These are phyloP conservation scores for Plutella xylostella DNA, from an alignment of 2,888 invertebrate species.

Conservation along the genomic window DNA sequence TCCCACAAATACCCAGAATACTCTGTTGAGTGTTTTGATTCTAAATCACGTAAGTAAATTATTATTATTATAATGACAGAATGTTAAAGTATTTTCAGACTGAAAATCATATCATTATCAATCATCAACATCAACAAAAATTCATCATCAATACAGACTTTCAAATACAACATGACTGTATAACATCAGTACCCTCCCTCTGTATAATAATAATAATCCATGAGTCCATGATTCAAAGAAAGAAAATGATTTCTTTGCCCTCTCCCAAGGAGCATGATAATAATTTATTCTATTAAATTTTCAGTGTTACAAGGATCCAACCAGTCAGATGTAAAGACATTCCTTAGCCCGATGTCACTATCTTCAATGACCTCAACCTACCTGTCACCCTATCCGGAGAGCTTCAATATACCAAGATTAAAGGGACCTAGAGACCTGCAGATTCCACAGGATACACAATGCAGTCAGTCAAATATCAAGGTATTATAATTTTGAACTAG, in stretches of 20 bases:
- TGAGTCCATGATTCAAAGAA: too few relatives aligned
- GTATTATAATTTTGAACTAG: too few relatives aligned
- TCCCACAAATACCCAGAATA: constrained; percentile 43
- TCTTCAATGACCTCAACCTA: constrained; percentile 41
- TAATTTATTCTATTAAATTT: constrained; percentile 12
- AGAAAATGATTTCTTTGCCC: too few relatives aligned
- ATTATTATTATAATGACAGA: not conserved
- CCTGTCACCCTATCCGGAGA: too few relatives aligned
- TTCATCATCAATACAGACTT: too few relatives aligned
- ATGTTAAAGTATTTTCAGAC: not conserved
- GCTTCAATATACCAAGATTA: constrained; percentile 45
- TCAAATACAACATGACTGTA: too few relatives aligned
- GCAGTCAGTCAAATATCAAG: constrained; percentile 27
- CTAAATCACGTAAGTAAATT: constrained; percentile 41
- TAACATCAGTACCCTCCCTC: too few relatives aligned
- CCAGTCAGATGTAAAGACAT: constrained; percentile 32
- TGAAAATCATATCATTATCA: too few relatives aligned
- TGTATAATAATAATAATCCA: too few relatives aligned
- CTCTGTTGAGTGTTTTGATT: constrained; percentile 51
- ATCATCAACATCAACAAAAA: too few relatives aligned
- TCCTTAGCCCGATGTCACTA: constrained; percentile 46
- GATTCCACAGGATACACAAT: constrained; percentile 29
- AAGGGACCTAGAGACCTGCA: constrained; percentile 49
- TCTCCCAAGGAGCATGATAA: too few relatives aligned
- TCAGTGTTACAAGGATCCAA: constrained; percentile 31